These are phyloP conservation scores for Yponomeuta plumbellus DNA, from an alignment of 2,888 invertebrate genomes.

Conservation along the genomic window DNA sequence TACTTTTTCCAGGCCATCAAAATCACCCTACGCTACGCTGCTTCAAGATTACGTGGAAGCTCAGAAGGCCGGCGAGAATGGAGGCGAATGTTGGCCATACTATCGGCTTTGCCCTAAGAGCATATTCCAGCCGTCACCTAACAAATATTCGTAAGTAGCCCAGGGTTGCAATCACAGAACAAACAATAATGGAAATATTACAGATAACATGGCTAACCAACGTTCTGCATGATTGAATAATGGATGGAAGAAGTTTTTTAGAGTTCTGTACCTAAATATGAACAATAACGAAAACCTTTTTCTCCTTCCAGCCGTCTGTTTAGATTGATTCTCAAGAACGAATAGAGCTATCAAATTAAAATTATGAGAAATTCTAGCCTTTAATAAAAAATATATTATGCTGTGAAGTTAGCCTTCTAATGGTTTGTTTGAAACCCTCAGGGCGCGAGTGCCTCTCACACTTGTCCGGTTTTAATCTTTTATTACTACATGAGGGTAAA, in stretches of 20 bases:
- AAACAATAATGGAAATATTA: background rate
- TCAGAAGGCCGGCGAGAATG: slow-evolving; percentile 83
- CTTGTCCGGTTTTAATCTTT: too few species aligned
- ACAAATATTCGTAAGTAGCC: slow-evolving; percentile 67
- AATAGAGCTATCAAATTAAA: too few species aligned
- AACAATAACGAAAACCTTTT: too few species aligned
- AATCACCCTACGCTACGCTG: slow-evolving; percentile 85
- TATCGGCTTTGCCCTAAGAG: slow-evolving; percentile 89
- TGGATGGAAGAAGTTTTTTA: background rate
- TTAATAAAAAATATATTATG: too few species aligned
- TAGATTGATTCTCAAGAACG: too few species aligned
- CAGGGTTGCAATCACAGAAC: background rate
- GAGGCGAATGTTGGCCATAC: slow-evolving; percentile 91
- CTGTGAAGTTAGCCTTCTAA: too few species aligned
- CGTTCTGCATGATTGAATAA: background rate
- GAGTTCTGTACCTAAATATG: too few species aligned
- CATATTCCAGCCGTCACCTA: slow-evolving; percentile 77
- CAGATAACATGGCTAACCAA: background rate
- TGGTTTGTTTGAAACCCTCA: too few species aligned
- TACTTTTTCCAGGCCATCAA: slow-evolving; percentile 79
- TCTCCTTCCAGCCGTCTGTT: too few species aligned
- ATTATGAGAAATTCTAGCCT: too few species aligned
- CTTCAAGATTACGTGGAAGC: slow-evolving; percentile 88
- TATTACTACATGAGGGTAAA: too few species aligned
- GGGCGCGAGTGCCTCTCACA: too few species aligned